Base-by-base conservation (phyloP, 2,113 vertebrate species). In the Sander vitreus region DNA sequence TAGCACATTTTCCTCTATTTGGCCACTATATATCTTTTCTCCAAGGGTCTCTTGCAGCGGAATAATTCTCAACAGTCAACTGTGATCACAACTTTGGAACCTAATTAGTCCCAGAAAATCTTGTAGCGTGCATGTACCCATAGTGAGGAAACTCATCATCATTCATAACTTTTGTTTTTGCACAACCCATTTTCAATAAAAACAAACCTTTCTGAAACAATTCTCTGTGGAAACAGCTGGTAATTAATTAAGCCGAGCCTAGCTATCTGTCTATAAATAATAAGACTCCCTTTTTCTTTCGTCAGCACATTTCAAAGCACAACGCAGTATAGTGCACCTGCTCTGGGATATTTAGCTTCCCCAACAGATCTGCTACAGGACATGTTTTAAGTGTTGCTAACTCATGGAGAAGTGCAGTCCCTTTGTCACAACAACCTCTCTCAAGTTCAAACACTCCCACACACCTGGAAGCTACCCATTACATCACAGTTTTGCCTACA, bases 171-270 rank as follows among this genome's bases (percentile, higher is more conserved):
- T 91, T 92, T 88, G 67, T 89, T 91, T 87, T 88, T 89, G 77
- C 91, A 80, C 80, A 90, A 80, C 65, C 71, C 85, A 82, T 90
- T 93, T 91, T 91, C 87, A 92, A 88, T 89, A 89, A 89, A 89
- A 85, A 73, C 80, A 63, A 80, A 53, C 3, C 33, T 68, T 71
- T 84, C 58, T 71, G 62, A 86, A 83, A 81, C 69, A 79, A 78
- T 48, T 68, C 88, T 88, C 89, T 73, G 78, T 53, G 83, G 89
- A 82, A 21, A 43, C 78, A 21, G 19, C 23, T 69, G 77, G 55
- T 88, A 75, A 92, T 93, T 90, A 89, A 91, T 93, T 85, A 86
- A 66, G 62, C 77, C 11, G 45, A 25, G 73, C 53, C n/a, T 57
- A 67, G 75, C 75, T 76, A 72, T 85, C 60, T 8, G 60, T 65